These are phyloP conservation scores for Xiphorhynchus erythropygius DNA, from an alignment of 2,797 vertebrate genomes.

Conservation along the genomic window DNA sequence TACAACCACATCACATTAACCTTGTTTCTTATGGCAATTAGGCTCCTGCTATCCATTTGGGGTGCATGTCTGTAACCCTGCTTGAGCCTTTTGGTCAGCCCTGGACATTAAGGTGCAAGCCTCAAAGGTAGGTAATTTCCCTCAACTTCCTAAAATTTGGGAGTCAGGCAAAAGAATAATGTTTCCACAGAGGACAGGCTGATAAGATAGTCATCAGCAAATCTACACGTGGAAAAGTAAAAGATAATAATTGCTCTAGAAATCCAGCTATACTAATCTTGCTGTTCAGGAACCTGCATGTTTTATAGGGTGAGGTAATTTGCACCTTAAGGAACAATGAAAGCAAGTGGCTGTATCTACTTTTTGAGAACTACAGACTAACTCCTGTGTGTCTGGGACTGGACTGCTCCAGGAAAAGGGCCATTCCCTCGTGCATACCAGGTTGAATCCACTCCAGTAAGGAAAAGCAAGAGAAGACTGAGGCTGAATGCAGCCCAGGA, in stretches of 20 bases:
- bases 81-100: not conserved
- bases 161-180: not conserved
- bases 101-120: not conserved
- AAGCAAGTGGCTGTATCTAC: not conserved
- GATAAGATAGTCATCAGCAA: not conserved
- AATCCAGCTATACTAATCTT: not conserved
- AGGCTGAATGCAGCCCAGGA: not conserved
- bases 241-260: not conserved
- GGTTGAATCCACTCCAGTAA: not conserved
- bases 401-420: not conserved
- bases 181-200: not conserved
- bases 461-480: not conserved
- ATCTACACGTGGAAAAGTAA: not conserved
- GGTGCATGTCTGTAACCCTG: not conserved
- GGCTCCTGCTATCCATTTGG: not conserved
- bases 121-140: not conserved
- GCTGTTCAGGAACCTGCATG: not conserved
- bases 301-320: not conserved
- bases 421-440: not conserved
- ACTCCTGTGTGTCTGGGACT: accelerated
- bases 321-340: not conserved
- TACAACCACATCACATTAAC: not conserved
- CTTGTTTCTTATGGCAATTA: not conserved
- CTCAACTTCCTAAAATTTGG: not conserved
- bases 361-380: not conserved